These are phyloP conservation scores for Glaucopsyche alexis DNA, from an alignment of 2,888 invertebrate species.

Conservation along the genomic window DNA sequence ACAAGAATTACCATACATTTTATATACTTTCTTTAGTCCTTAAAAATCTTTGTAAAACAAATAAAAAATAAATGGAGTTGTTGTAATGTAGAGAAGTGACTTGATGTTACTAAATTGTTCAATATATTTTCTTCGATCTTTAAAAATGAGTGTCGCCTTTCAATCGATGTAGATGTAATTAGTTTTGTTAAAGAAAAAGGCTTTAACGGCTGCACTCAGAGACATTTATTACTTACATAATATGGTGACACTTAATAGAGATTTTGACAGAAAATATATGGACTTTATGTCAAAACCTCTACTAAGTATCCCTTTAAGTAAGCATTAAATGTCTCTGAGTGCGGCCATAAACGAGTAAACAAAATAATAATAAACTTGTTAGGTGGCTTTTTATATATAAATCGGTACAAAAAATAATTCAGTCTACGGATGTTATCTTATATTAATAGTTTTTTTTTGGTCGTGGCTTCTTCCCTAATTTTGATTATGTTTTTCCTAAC, in stretches of 20 bases:
- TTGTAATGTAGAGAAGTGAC: neutral
- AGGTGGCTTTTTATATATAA: too few relatives aligned
- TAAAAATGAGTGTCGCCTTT: neutral
- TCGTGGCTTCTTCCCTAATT: too few relatives aligned
- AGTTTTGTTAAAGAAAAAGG: constrained; percentile 13
- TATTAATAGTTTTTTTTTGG: neutral
- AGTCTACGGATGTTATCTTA: neutral
- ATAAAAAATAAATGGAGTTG: constrained; percentile 4
- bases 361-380: too few relatives aligned
- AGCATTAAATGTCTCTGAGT: too few relatives aligned
- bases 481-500: too few relatives aligned
- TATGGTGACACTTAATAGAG: too few relatives aligned
- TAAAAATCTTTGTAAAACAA: neutral
- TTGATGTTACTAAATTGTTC: constrained; percentile 16
- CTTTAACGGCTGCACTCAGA: neutral
- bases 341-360: too few relatives aligned
- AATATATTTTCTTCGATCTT: constrained; percentile 5
- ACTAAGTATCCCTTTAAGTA: too few relatives aligned
- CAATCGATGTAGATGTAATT: constrained; percentile 16
- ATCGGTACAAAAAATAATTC: too few relatives aligned
- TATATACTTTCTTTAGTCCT: neutral
- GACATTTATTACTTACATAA: too few relatives aligned
- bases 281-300: too few relatives aligned
- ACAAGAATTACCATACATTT: neutral
- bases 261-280: too few relatives aligned